phyloP scores from a whole-genome alignment of 2,797 vertebrate species.

The Furcifer pardalis region DNA sequence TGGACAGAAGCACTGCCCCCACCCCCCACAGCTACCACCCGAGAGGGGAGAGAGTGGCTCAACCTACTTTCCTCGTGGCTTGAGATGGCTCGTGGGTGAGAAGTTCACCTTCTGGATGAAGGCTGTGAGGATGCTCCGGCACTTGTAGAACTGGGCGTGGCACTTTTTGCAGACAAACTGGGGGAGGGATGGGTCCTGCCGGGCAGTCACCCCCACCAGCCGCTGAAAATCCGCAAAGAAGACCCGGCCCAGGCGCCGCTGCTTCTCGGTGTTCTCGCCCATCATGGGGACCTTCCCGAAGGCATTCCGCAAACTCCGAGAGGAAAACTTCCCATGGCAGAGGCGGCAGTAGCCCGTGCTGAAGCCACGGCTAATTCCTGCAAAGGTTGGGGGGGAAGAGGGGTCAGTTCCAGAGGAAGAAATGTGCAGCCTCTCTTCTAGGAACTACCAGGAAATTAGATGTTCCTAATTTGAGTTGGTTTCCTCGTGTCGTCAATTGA shows the following conservation, averaged over 20 bases:
- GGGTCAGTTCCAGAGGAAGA: background rate
- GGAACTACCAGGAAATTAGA: no score
- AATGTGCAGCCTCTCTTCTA: no score
- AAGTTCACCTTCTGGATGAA: conserved; percentile 92
- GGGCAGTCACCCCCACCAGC: conserved; percentile 87
- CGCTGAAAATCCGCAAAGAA: conserved; percentile 92
- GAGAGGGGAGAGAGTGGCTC: background rate
- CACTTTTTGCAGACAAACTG: conserved; percentile 94
- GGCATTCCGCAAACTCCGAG: conserved; percentile 86
- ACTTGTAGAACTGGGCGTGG: conserved; percentile 94
- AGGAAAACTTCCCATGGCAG: conserved; percentile 94
- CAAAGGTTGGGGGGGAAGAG: rapidly evolving
- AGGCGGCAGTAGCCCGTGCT: conserved; percentile 87
- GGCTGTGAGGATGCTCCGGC: conserved; percentile 85
- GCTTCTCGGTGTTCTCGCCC: conserved; percentile 66
- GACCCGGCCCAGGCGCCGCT: conserved; percentile 74
- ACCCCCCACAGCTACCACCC: no score
- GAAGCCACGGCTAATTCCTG: conserved; percentile 73
- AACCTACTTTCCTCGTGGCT: conserved; percentile 75
- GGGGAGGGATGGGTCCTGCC: conserved; percentile 84
- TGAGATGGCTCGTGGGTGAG: conserved; percentile 72
- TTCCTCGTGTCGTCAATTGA: no score
- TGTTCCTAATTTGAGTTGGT: no score
- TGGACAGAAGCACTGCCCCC: no score
- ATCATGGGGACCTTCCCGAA: conserved; percentile 80